Percentiles rank a stretch among this genome's conserved stretches.
Evolutionary conservation across 2,888 invertebrate genomes (phyloP).

Genomic region (Hecatera dysodea): DNA sequence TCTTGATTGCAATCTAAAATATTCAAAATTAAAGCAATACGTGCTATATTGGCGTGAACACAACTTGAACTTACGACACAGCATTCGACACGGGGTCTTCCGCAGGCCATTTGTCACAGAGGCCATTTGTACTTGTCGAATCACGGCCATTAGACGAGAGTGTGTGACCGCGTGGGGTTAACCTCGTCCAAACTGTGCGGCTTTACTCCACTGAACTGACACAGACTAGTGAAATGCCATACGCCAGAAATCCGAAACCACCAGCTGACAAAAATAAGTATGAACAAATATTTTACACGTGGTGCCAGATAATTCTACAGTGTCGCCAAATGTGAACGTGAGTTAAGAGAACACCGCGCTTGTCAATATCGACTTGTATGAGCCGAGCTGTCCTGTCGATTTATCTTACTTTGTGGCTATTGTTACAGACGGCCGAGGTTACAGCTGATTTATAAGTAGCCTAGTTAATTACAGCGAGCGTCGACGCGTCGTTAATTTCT

Average conservation of each 20-base stretch:
- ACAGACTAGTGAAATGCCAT: conserved; percentile 73
- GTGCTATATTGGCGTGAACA: conserved; percentile 82
- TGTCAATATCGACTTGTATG: conserved; percentile 87
- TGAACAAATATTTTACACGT: conserved; percentile 62
- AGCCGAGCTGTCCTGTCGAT: conserved; percentile 86
- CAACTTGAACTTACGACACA: conserved; percentile 84
- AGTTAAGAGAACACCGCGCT: conserved; percentile 78
- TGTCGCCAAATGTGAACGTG: conserved; percentile 75
- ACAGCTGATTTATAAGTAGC: conserved; percentile 88
- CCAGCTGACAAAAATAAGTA: conserved; percentile 59
- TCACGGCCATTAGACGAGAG: conserved; percentile 90
- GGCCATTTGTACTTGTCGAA: conserved; percentile 91
- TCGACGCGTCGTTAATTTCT: conserved; percentile 84
- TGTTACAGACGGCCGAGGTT: conserved; percentile 84
- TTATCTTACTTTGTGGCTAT: conserved; percentile 89
- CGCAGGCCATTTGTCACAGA: conserved; percentile 90
- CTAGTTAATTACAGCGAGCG: conserved; percentile 86
- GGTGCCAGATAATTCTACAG: conserved; percentile 49
- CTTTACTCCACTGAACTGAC: conserved; percentile 71
- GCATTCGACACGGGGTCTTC: conserved; percentile 85
- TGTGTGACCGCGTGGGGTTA: conserved; percentile 89
- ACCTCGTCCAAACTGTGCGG: conserved; percentile 81
- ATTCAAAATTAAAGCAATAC: conserved; percentile 74
- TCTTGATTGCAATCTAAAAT: conserved; percentile 49
- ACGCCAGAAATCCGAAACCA: conserved; percentile 44